phyloP scores from a whole-genome alignment of 2,113 vertebrate genomes.

The Coracopsis vasa region DNA sequence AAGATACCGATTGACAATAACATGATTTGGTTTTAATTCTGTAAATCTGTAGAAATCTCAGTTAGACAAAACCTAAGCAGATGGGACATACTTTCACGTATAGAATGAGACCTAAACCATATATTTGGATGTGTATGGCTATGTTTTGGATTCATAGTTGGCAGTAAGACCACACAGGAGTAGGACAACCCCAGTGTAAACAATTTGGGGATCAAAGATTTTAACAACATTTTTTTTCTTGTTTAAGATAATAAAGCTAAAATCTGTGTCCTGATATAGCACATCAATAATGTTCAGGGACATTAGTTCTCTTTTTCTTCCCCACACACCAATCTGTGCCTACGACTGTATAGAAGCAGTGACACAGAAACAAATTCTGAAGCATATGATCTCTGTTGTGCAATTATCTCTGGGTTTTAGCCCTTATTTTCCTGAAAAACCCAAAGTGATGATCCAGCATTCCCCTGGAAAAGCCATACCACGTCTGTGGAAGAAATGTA shows the following conservation, averaged over 20 bases:
- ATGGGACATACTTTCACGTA: background rate
- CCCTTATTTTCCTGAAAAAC: background rate
- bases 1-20: background rate
- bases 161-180: background rate
- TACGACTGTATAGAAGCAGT: background rate
- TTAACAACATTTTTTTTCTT: background rate
- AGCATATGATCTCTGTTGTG: background rate
- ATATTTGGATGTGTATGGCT: background rate
- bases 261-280: background rate
- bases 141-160: background rate
- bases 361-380: background rate
- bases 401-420: background rate
- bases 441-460: background rate
- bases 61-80: background rate
- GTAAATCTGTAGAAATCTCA: background rate
- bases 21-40: background rate
- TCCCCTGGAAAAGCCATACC: background rate
- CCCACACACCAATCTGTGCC: accelerated
- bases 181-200: background rate
- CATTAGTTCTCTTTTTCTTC: background rate
- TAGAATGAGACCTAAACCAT: background rate
- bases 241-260: background rate
- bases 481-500: background rate
- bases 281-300: background rate
- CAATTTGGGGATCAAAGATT: background rate